These are phyloP conservation scores for Amazona guildingii DNA, from an alignment of 2,113 vertebrate genomes.

Conservation along the genomic window DNA sequence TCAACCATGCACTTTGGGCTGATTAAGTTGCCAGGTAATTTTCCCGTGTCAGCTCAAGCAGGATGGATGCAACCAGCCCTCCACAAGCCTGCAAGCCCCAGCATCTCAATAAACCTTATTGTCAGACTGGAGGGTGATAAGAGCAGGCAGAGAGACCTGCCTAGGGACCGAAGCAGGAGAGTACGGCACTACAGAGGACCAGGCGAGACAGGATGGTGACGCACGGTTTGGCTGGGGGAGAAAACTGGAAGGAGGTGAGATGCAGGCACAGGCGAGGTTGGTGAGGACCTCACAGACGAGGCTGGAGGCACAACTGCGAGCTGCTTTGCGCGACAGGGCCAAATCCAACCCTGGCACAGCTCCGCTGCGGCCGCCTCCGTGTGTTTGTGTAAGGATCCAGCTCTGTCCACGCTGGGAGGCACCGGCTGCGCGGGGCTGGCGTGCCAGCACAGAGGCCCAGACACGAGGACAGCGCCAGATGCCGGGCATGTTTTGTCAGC, in stretches of 20 bases:
- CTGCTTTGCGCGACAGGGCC: background rate
- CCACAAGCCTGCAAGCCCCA: background rate
- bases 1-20: accelerated
- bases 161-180: background rate
- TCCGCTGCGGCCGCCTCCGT: background rate
- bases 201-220: background rate
- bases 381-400: conserved; percentile 30
- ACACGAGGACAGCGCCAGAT: conserved; percentile 38
- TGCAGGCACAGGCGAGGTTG: background rate
- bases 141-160: background rate
- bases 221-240: background rate
- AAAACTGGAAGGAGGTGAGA: background rate
- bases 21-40: background rate
- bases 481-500: conserved; percentile 66
- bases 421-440: background rate
- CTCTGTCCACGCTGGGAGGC: background rate
- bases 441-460: background rate
- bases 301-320: conserved; percentile 19
- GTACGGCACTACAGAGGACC: background rate
- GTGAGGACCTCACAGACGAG: background rate
- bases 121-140: background rate
- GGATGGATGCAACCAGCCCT: background rate
- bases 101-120: background rate
- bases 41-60: accelerated
- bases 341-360: conserved; percentile 41